Evolutionary conservation across 2,797 vertebrate species (phyloP), one percentile per base, ranked within the genome.

Genomic region (Cercopithecus mitis): DNA sequence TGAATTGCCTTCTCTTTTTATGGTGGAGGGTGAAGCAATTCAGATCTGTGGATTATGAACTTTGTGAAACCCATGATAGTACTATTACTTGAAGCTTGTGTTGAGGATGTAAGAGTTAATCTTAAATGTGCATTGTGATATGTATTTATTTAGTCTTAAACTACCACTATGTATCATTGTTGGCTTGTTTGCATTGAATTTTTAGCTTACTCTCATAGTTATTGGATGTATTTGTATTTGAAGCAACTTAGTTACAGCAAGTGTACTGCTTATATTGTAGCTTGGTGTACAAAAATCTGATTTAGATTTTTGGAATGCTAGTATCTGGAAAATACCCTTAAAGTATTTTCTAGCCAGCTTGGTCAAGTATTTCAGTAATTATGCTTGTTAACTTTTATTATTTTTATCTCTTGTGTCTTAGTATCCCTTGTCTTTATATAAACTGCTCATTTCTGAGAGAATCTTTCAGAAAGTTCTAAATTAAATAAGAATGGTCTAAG

Each of bases 141-240:
- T 39, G 2, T 77, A 55, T 88, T 88, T 77, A 77, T 80, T 88
- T 95, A 81, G 20, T 76, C 55, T 88, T 88, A 94, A 85, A 92
- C 70, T 77, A 43, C 7, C 10, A n/a, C 27, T 15, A 9, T 72
- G 27, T 77, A 33, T 84, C 70, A 73, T 41, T 57, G 20, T 30
- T 93, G 95, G 50, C 19, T 57, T 86, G 12, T 83, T 94, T 83
- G 70, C 25, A 19, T 30, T 87, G 75, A 30, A 27, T 47, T 95
- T 95, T 89, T 24, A 84, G 64, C 52, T 86, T 84, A 88, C 7
- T 72, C 9, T 93, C 33, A 58, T 57, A 96, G 83, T 90, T 88
- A n/a, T 94, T 83, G 30, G 22, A 39, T 82, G 1, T 88, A 36
- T 87, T 89, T 87, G 22, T 90, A 64, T 90, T 90, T 88, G 47